phyloP scores from a whole-genome alignment of 1,140 invertebrate genomes.

The Gryon sp. region DNA sequence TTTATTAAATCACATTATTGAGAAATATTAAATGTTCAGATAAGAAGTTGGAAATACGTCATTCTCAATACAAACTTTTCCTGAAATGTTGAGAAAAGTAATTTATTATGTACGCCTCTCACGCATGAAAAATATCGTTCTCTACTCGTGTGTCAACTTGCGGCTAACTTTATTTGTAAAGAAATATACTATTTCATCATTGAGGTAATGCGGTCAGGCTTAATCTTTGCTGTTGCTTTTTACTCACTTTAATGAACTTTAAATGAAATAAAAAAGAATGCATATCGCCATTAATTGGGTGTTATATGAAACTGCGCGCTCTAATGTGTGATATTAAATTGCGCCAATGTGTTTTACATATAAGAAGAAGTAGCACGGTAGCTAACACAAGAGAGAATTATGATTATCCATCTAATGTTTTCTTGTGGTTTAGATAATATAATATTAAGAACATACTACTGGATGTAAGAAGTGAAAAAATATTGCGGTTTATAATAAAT shows the following conservation, averaged over 20 bases:
- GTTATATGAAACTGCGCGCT: conserved; percentile 48
- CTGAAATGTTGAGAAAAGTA: too few species aligned
- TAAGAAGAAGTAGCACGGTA: conserved; percentile 48
- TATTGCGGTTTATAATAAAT: conserved; percentile 8
- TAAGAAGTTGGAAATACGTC: too few species aligned
- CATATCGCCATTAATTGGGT: conserved; percentile 51
- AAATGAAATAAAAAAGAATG: conserved; percentile 41
- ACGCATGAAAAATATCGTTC: too few species aligned
- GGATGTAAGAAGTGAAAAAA: conserved; percentile 34
- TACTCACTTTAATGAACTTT: conserved; percentile 50
- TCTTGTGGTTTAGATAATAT: conserved; percentile 24
- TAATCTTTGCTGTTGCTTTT: conserved; percentile 52
- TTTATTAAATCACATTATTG: too few species aligned
- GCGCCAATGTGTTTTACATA: conserved; percentile 38
- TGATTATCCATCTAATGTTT: conserved; percentile 48
- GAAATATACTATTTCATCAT: conserved; percentile 41
- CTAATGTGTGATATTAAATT: conserved; percentile 44
- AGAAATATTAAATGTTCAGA: too few species aligned
- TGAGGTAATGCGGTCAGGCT: conserved; percentile 45
- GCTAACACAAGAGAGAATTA: conserved; percentile 29
- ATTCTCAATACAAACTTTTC: too few species aligned
- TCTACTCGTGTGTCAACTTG: too few species aligned
- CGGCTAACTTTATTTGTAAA: too few species aligned
- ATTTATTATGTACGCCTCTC: too few species aligned
- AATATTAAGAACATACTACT: conserved; percentile 48